phyloP scores from a whole-genome alignment of 2,888 invertebrate species.

The Melinaea menophilus region DNA sequence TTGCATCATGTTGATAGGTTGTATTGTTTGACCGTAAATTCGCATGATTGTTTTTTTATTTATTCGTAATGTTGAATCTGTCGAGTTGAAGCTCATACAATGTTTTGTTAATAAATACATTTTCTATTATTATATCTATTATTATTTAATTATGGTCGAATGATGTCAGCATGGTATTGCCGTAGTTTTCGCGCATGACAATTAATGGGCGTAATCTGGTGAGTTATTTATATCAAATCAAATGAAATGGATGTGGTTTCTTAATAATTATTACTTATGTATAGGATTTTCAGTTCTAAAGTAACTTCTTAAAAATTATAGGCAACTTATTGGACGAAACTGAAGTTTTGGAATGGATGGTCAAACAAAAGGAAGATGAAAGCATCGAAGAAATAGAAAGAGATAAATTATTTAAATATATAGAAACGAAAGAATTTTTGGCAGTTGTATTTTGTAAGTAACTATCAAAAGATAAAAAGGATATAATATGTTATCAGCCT shows the following conservation, averaged over 20 bases:
- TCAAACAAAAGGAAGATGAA: conserved; percentile 93
- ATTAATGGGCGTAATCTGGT: conserved; percentile 70
- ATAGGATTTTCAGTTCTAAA: conserved; percentile 40
- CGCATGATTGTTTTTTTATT: conserved; percentile 71
- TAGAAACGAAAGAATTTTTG: conserved; percentile 93
- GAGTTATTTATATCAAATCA: conserved; percentile 63
- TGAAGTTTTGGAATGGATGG: conserved; percentile 93
- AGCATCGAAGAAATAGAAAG: conserved; percentile 94
- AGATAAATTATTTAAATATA: conserved; percentile 88
- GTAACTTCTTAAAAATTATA: conserved; percentile 62
- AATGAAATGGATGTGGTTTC: conserved; percentile 77
- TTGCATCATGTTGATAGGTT: conserved; percentile 65
- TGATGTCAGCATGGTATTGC: conserved; percentile 76
- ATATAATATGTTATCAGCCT: background rate
- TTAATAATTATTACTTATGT: conserved; percentile 43
- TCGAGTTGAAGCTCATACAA: conserved; percentile 70
- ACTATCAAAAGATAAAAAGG: background rate
- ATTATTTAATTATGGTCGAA: conserved; percentile 68
- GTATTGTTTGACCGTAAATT: conserved; percentile 68
- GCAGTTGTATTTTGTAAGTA: conserved; percentile 95
- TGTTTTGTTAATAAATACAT: conserved; percentile 76
- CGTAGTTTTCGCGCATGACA: conserved; percentile 71
- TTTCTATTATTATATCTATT: conserved; percentile 65
- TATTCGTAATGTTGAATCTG: conserved; percentile 69
- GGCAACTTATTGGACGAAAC: conserved; percentile 82